A percentile compares a stretch with the other conserved stretches of the same genome.
These are phyloP conservation scores for Oncorhynchus nerka DNA, from an alignment of 2,113 vertebrate species.

Conservation along the genomic window DNA sequence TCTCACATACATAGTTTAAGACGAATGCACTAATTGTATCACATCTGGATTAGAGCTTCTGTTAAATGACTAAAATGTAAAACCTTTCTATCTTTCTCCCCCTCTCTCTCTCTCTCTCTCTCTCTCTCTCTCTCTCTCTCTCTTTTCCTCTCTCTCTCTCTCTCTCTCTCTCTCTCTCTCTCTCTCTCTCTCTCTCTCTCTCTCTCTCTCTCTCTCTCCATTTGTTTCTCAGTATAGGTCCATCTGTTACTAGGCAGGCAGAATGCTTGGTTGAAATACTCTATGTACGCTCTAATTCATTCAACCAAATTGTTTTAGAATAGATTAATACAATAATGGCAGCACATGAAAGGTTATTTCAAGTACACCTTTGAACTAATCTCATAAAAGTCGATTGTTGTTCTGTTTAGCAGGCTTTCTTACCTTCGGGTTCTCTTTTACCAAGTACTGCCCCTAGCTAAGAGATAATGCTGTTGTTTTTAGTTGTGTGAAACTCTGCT, in stretches of 20 bases:
- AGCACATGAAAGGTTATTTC: conserved; percentile 77
- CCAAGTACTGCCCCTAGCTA: background rate
- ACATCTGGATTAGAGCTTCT: too few relatives aligned
- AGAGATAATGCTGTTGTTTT: background rate
- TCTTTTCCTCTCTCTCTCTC: too few relatives aligned
- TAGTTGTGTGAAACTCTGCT: background rate
- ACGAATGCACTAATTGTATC: too few relatives aligned
- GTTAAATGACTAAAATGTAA: too few relatives aligned
- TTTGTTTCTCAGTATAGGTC: conserved; percentile 60
- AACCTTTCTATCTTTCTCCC: too few relatives aligned
- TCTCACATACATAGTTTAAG: too few relatives aligned
- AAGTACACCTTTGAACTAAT: conserved; percentile 75
- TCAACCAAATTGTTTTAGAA: conserved; percentile 78
- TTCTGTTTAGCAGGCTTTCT: conserved; percentile 26
- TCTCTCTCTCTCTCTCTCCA: conserved; percentile 30
- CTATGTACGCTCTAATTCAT: conserved; percentile 73
- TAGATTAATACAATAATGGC: conserved; percentile 78
- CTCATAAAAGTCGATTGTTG: conserved; percentile 56
- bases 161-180: too few relatives aligned
- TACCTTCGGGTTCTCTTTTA: background rate
- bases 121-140: too few relatives aligned
- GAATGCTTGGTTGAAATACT: conserved; percentile 66
- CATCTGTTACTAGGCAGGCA: conserved; percentile 76
- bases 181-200: too few relatives aligned
- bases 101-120: too few relatives aligned